Conservation (phyloP, 2,797 vertebrate genomes). For the Poeciliopsis gracilis region DNA sequence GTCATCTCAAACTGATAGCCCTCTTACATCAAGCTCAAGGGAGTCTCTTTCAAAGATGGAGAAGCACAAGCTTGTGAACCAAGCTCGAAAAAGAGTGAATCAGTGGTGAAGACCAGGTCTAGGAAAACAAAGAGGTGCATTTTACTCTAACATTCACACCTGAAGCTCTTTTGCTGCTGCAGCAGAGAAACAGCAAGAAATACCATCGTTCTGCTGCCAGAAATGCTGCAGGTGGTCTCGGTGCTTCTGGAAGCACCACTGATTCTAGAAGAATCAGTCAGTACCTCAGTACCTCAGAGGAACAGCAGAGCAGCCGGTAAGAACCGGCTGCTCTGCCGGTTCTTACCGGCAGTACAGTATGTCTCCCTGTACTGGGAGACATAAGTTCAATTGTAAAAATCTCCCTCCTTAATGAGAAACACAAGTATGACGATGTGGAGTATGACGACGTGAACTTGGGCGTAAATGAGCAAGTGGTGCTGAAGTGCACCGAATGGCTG, state of each 20-base stretch:
- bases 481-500: slow-evolving; percentile 90
- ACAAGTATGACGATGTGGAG: slow-evolving; percentile 89
- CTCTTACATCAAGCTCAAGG: slow-evolving; percentile 41
- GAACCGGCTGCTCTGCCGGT: too few relatives aligned
- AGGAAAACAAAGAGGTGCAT: slow-evolving; percentile 48
- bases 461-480: slow-evolving; percentile 80
- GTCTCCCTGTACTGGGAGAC: slow-evolving; percentile 60
- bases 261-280: slow-evolving; percentile 48
- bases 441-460: slow-evolving; percentile 80
- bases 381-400: slow-evolving; percentile 79
- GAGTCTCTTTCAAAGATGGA: slow-evolving; percentile 44
- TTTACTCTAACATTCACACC: slow-evolving; percentile 81
- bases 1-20: slow-evolving; percentile 34
- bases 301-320: slow-evolving; percentile 20
- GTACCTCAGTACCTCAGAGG: slow-evolving; percentile 16
- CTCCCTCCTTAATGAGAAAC: slow-evolving; percentile 85
- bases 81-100: slow-evolving; percentile 22
- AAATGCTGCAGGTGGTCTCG: slow-evolving; percentile 20
- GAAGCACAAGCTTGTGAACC: slow-evolving; percentile 23
- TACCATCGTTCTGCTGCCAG: slow-evolving; percentile 40
- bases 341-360: too few relatives aligned
- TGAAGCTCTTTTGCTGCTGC: slow-evolving; percentile 80
- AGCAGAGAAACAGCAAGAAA: slow-evolving; percentile 77
- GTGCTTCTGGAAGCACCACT: slow-evolving; percentile 9
- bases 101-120: slow-evolving; percentile 32